A percentile compares a stretch with the other conserved stretches of the same genome.
Evolutionary conservation across 92 coral and sea anemone species (phyloP).

Genomic region (Siderastrea radians): DNA sequence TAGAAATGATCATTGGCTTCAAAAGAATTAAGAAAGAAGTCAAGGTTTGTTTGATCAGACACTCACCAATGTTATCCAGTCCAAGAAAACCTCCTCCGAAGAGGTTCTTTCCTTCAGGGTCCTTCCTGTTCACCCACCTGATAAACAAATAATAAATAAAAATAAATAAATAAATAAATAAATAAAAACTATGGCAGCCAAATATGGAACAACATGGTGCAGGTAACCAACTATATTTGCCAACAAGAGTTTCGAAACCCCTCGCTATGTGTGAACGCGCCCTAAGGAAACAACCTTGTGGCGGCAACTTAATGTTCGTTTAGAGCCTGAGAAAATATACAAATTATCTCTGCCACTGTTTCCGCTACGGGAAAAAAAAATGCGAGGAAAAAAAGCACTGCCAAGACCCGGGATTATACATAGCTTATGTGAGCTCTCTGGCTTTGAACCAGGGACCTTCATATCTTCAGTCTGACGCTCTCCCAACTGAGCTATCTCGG

Average conservation of each 20-base stretch:
- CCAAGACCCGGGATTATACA: constrained; percentile 96
- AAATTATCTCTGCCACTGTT: not conserved
- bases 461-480: constrained; percentile 99
- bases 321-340: not conserved
- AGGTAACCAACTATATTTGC: too few relatives aligned
- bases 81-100: constrained; percentile 97
- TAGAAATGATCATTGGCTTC: not conserved
- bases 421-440: constrained; percentile 86
- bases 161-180: too few relatives aligned
- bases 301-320: not conserved
- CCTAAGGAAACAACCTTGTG: too few relatives aligned
- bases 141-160: not conserved
- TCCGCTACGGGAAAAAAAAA: not conserved
- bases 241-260: too few relatives aligned
- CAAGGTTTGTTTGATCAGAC: not conserved
- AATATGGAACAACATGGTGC: too few relatives aligned
- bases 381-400: constrained; percentile 30
- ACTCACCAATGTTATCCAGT: constrained; percentile 88
- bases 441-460: constrained; percentile 99
- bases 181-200: too few relatives aligned
- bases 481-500: constrained; percentile 99
- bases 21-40: not conserved
- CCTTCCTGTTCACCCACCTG: constrained; percentile 96
- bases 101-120: constrained; percentile 89
- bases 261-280: too few relatives aligned